phyloP scores from a whole-genome alignment of 2,888 invertebrate genomes.

The Thereva nobilitata region DNA sequence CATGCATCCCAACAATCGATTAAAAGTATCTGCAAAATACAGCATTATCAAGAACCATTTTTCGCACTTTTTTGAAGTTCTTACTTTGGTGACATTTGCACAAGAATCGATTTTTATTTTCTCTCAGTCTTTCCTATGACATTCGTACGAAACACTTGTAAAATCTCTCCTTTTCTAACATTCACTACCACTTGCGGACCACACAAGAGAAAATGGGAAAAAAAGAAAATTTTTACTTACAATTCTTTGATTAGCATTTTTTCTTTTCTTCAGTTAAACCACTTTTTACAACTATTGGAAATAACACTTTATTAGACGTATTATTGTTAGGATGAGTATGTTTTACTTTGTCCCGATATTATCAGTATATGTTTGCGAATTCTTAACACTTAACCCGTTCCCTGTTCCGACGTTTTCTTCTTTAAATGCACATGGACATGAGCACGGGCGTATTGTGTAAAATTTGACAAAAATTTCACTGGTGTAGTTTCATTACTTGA shows the following conservation, averaged over 20 bases:
- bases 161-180: not conserved
- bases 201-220: slow-evolving; percentile 2
- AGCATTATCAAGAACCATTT: no score
- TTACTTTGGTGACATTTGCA: slow-evolving; percentile 16
- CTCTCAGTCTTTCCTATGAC: slow-evolving; percentile 5
- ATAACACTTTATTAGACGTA: not conserved
- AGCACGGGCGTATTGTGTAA: slow-evolving; percentile 36
- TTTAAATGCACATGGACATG: slow-evolving; percentile 41
- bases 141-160: not conserved
- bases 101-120: slow-evolving; percentile 37
- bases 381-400: slow-evolving; percentile 14
- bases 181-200: not conserved
- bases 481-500: slow-evolving; percentile 4
- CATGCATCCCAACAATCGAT: no score
- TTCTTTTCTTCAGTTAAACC: slow-evolving; percentile 14
- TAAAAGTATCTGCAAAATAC: no score
- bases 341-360: slow-evolving; percentile 1
- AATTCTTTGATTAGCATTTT: slow-evolving; percentile 42
- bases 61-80: not conserved
- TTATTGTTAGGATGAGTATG: not conserved
- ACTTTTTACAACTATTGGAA: slow-evolving; percentile 3
- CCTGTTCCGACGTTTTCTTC: slow-evolving; percentile 6
- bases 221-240: slow-evolving; percentile 36
- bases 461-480: slow-evolving; percentile 33
- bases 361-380: slow-evolving; percentile 9